phyloP scores from a whole-genome alignment of 2,797 vertebrate genomes.

The Micromesistius poutassou region DNA sequence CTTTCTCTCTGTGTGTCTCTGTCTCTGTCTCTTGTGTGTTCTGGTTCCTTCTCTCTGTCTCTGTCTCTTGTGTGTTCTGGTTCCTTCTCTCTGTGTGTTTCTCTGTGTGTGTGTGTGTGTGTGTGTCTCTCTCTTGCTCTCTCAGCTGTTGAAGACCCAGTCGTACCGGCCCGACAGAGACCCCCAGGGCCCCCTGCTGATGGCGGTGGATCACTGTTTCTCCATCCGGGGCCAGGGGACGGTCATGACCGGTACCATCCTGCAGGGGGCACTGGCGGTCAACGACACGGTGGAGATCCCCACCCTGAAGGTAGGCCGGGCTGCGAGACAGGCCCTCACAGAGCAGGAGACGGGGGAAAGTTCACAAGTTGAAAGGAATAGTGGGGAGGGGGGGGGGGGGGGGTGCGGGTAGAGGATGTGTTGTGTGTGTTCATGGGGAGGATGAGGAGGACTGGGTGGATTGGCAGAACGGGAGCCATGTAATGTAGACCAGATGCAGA shows the following conservation, averaged over 20 bases:
- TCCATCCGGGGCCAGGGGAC: constrained; percentile 98
- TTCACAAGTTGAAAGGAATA: constrained; percentile 65
- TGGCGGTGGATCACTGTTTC: constrained; percentile 98
- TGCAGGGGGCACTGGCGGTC: constrained; percentile 88
- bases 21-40: neutral
- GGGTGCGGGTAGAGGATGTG: constrained; percentile 56
- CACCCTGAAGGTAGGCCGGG: constrained; percentile 83
- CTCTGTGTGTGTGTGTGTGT: neutral
- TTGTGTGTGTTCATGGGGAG: constrained; percentile 49
- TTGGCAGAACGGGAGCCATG: constrained; percentile 64
- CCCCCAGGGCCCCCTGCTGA: constrained; percentile 85
- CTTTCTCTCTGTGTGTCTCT: neutral
- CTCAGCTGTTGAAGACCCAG: constrained; percentile 89
- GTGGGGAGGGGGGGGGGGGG: constrained; percentile 21
- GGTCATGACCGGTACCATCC: constrained; percentile 95
- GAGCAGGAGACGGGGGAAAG: constrained; percentile 47
- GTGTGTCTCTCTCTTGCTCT: neutral
- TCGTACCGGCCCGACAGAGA: constrained; percentile 89
- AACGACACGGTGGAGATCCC: constrained; percentile 96
- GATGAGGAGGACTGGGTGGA: constrained; percentile 63
- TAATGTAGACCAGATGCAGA: constrained; percentile 85
- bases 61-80: constrained; percentile 32
- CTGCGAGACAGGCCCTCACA: constrained; percentile 20
- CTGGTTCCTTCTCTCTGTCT: neutral
- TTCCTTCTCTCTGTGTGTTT: constrained; percentile 4